Evolutionary conservation across 2,797 vertebrate species (phyloP), one percentile per base, ranked within the genome.

Genomic region (Neopelma chrysocephalum): DNA sequence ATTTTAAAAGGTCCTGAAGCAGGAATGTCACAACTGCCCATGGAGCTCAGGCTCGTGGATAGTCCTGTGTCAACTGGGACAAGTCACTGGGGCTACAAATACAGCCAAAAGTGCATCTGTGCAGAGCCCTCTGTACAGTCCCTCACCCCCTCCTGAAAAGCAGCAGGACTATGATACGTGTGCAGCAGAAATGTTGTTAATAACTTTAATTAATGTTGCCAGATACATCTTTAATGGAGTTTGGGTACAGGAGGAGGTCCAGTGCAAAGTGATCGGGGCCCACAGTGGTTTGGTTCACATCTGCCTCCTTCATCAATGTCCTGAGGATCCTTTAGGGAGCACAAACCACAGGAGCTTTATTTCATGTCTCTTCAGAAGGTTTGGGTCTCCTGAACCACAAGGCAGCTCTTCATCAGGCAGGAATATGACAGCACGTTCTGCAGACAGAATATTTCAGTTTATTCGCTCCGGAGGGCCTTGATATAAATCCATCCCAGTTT

Each of bases 11-110:
- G 25, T 66, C 27, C 26, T 27, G 18, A 45, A 47, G 11, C 48
- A 70, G 48, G 43, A 38, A 38, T 65, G 60, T 32, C 36, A 42
- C 51, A 62, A 34, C 5, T 58, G 68, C 32, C 15, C 10, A 5
- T 3, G 38, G 45, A 27, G 36, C 82, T 76, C 43, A 64, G 45
- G 58, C 20, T 57, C 2, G 2, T 0, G 0, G 22, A 6, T 8
- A n/a, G 57, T 36, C 50, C 25, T 48, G 1, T 22, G 23, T 58
- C 73, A 62, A 4, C 29, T 22, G 60, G 38, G 27, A 19, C 45
- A n/a, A 82, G 26, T 57, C 47, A 42, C 25, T 3, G 12, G 34
- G 34, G 31, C 43, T 38, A 38, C 27, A 54, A 58, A 48, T 29
- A 50, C 27, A 64, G n/a, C 19, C 26, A 38, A 40, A 56, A 66